Percentiles rank a stretch among this genome's conserved stretches.
Conservation (phyloP, 2,113 vertebrate genomes). For the Crotophaga sulcirostris region DNA sequence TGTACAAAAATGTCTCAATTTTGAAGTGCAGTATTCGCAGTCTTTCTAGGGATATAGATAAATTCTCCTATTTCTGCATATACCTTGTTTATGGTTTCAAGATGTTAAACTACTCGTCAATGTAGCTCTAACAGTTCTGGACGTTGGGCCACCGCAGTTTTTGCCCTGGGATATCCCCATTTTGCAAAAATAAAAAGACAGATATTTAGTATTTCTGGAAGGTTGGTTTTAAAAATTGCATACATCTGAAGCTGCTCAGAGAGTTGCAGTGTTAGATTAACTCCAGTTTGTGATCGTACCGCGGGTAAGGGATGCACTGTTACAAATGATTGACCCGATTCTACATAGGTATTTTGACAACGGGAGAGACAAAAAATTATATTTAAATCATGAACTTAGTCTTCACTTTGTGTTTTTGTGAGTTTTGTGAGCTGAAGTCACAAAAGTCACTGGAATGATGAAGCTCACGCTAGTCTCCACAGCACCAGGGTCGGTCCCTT, state of each 20-base stretch:
- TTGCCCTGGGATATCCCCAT: neutral
- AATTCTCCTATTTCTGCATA: neutral
- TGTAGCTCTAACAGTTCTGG: neutral
- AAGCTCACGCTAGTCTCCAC: accelerated
- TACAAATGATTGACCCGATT: neutral
- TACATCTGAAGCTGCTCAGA: neutral
- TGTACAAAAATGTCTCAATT: neutral
- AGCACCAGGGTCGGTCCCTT: neutral
- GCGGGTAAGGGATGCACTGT: neutral
- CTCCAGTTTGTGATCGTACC: neutral
- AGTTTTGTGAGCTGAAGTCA: neutral
- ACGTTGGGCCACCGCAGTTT: neutral
- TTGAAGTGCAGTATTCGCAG: neutral
- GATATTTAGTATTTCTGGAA: neutral
- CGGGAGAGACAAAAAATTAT: neutral
- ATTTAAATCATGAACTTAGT: neutral
- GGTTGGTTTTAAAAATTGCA: neutral
- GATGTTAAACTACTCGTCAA: neutral
- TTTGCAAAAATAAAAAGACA: neutral
- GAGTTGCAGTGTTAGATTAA: neutral
- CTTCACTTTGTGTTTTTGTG: neutral
- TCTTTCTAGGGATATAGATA: neutral
- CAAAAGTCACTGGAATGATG: neutral
- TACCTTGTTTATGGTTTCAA: neutral
- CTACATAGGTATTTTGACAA: neutral